Conservation (phyloP, 2,797 vertebrate genomes). For the Phalloptychus januarius region DNA sequence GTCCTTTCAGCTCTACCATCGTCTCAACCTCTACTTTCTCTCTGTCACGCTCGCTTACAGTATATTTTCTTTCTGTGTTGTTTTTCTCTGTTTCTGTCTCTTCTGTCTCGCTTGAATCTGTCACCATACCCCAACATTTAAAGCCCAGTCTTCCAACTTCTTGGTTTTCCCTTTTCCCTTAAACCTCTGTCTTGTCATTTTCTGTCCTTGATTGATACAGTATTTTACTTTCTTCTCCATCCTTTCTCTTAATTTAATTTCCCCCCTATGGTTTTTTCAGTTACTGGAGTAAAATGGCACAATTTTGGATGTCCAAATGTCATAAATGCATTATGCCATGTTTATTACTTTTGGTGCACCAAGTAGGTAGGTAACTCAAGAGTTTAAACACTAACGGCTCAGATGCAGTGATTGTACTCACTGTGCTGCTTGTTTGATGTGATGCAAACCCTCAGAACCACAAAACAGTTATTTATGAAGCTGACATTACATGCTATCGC, state of each 20-base stretch:
- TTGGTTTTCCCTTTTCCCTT: slow-evolving; percentile 3
- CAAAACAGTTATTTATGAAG: background rate
- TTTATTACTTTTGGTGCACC: background rate
- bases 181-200: background rate
- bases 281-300: background rate
- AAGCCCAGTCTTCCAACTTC: background rate
- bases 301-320: background rate
- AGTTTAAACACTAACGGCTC: background rate
- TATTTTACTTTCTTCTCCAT: background rate
- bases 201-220: background rate
- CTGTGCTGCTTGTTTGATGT: background rate
- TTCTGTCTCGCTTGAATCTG: slow-evolving; percentile 13
- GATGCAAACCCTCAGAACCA: background rate
- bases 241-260: background rate
- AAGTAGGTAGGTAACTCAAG: background rate
- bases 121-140: slow-evolving; percentile 4
- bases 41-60: slow-evolving; percentile 32
- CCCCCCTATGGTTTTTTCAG: background rate
- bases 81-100: slow-evolving; percentile 39
- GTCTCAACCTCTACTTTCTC: slow-evolving; percentile 25
- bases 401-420: background rate
- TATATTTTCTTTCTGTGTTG: slow-evolving; percentile 15
- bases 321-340: background rate
- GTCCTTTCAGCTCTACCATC: slow-evolving; percentile 15
- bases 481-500: background rate